These are phyloP conservation scores for Chelidonichthys spinosus DNA, from an alignment of 2,797 vertebrate genomes.

Conservation along the genomic window DNA sequence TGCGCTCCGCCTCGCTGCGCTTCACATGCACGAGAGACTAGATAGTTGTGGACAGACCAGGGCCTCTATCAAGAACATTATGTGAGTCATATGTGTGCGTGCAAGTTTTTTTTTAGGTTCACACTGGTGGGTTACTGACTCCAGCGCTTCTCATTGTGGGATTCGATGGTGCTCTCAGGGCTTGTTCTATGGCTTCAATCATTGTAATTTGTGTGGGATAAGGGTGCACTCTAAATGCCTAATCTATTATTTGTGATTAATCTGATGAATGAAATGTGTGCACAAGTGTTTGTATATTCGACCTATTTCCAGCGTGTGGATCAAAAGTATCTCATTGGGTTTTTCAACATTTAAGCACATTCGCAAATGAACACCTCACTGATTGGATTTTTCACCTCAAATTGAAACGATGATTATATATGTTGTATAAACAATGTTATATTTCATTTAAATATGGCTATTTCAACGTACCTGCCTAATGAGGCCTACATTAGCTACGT, in stretches of 20 bases:
- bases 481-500: neutral
- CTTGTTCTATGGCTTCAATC: constrained; percentile 28
- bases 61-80: constrained; percentile 94
- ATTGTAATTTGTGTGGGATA: constrained; percentile 40
- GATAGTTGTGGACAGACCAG: constrained; percentile 92
- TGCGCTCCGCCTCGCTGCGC: constrained; percentile 92
- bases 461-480: constrained; percentile 13
- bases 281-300: neutral
- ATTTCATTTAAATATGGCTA: constrained; percentile 6
- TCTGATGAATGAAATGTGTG: constrained; percentile 1
- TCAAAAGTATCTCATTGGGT: neutral
- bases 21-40: constrained; percentile 97
- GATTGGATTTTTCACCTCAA: constrained; percentile 9
- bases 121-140: constrained; percentile 5
- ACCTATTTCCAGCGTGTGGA: neutral
- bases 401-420: constrained; percentile 8
- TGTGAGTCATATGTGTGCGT: constrained; percentile 85
- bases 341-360: neutral
- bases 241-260: constrained; percentile 55
- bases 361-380: neutral
- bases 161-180: constrained; percentile 1
- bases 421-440: neutral
- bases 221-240: constrained; percentile 10
- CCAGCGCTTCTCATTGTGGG: neutral
- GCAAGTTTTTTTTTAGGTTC: constrained; percentile 22